Percentiles rank a stretch among this genome's conserved stretches.
Evolutionary conservation across 2,888 invertebrate species (phyloP).

Genomic region (Anthophora plumipes): DNA sequence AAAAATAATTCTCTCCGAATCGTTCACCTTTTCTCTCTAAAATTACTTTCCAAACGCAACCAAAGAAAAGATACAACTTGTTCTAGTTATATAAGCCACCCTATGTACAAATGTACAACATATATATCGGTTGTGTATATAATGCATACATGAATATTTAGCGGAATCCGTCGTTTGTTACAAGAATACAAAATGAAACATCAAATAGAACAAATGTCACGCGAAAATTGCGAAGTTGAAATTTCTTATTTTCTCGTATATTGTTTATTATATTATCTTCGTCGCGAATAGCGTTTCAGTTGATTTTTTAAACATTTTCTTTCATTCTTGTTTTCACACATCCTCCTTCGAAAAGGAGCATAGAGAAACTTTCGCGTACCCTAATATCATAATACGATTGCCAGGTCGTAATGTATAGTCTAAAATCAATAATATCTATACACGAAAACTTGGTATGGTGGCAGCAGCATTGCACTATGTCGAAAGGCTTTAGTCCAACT

Average conservation of each 20-base stretch:
- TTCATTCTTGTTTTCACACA: background rate
- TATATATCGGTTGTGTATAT: slow-evolving; percentile 39
- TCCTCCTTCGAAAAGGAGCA: background rate
- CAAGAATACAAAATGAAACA: background rate
- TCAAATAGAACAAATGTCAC: background rate
- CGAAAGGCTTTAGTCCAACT: slow-evolving; percentile 66
- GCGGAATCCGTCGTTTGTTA: background rate
- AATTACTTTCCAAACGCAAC: no score
- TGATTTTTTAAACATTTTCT: background rate
- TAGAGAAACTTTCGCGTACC: background rate
- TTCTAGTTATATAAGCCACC: no score
- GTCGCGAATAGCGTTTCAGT: background rate
- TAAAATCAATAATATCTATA: slow-evolving; percentile 72
- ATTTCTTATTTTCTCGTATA: slow-evolving; percentile 3
- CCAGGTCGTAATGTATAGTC: slow-evolving; percentile 62
- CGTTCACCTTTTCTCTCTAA: no score
- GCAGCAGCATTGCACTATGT: slow-evolving; percentile 66
- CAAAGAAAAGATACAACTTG: no score
- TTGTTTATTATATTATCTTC: background rate
- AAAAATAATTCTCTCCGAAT: no score
- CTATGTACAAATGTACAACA: background rate
- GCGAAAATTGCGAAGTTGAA: background rate
- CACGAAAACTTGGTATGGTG: slow-evolving; percentile 54
- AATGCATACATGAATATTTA: slow-evolving; percentile 28
- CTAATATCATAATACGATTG: slow-evolving; percentile 9